Conservation (phyloP, 2,888 invertebrate species). For the Antheraea yamamai region DNA sequence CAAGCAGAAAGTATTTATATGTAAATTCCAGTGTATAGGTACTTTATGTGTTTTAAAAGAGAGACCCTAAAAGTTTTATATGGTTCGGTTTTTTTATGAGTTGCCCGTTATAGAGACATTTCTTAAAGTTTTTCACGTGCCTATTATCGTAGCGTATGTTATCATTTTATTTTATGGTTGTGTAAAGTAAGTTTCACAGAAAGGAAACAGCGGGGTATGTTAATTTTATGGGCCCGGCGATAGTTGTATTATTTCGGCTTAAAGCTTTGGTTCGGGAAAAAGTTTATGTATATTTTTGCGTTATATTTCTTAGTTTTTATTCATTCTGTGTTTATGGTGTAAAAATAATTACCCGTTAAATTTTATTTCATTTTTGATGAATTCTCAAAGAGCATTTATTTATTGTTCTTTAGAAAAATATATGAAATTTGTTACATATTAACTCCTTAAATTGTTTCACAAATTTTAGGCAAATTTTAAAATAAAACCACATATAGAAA, state of each 20-base stretch:
- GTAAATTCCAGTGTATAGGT: slow-evolving; percentile 26
- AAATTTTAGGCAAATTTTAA: no score
- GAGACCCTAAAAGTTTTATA: slow-evolving; percentile 37
- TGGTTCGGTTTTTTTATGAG: slow-evolving; percentile 37
- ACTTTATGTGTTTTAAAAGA: slow-evolving; percentile 27
- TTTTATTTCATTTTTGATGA: not conserved
- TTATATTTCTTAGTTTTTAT: not conserved
- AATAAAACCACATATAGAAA: no score
- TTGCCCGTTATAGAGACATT: slow-evolving; percentile 31
- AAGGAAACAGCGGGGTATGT: not conserved
- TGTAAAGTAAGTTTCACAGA: not conserved
- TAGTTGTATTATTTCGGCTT: not conserved
- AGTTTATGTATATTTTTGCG: not conserved
- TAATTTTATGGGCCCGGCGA: not conserved
- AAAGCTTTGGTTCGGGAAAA: not conserved
- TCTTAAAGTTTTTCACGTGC: slow-evolving; percentile 30
- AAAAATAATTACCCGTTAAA: not conserved
- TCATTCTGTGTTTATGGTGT: not conserved
- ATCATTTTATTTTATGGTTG: not conserved
- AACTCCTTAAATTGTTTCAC: no score
- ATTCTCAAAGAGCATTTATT: no score
- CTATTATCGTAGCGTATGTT: slow-evolving; percentile 11
- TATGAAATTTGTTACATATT: no score
- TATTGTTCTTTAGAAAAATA: no score
- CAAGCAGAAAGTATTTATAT: slow-evolving; percentile 28